Base-by-base conservation (phyloP, 2,888 invertebrate genomes). In the Cheilosia impressa region DNA sequence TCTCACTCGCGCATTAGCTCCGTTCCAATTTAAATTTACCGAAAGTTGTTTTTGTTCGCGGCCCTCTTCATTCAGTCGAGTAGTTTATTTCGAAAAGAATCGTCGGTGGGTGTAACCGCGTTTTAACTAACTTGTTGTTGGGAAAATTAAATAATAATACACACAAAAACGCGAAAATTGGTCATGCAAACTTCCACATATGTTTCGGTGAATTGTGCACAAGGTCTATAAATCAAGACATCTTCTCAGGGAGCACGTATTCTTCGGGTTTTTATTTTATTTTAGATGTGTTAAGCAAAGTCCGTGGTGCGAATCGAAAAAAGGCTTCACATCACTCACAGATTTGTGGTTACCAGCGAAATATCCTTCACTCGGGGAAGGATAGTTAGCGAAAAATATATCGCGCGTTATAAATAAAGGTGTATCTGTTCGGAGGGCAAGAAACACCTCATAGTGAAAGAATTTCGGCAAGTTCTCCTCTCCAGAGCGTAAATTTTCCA, bases 341-440 rank as follows among this genome's bases (percentile, higher is more conserved):
- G 24, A 79, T 76, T 69, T 43, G 45, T 71, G 69, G 60, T 66
- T 55, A 84, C 65, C 79, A 45, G 52, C 63, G 58, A 34, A 65
- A 66, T 75, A 79, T 83, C 83, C 83, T 83, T 78, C 72, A 69
- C 58, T 79, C 79, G 84, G 75, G 79, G 69, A 75, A 84, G 79
- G 84, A 84, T 84, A 84, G 66, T 19, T 63, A 83, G 68, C 62
- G 60, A 34, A 57, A 50, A 34, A 22, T 13, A 53, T 17, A 45
- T 43, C 71, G 68, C 68, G 63, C 50, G 31, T 13, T 71, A 47
- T 31, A 75, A 47, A 55, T 34, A 13, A 38, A 38, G 55, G 31
- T 81, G 63, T 57, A 52, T 65, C 58, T 41, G 22, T 58, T 43
- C 50, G 34, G 9, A 15, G 57, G 62, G 57, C 77, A 63, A 22